These are phyloP conservation scores for Cephalotes varians DNA, from an alignment of 2,888 invertebrate species.

Conservation along the genomic window DNA sequence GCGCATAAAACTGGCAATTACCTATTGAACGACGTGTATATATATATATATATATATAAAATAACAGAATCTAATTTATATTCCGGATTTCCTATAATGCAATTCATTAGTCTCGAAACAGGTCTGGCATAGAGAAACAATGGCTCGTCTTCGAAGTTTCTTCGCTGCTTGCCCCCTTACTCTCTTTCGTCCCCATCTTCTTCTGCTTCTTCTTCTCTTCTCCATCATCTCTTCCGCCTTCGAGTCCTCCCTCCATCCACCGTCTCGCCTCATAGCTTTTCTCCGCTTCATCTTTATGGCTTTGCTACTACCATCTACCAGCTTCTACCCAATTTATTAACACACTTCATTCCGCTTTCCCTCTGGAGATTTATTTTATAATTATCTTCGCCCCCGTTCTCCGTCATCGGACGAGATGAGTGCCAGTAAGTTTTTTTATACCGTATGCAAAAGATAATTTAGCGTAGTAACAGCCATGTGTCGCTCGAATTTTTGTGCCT, in stretches of 20 bases:
- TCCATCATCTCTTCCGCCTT: conserved; percentile 38
- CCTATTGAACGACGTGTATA: conserved; percentile 60
- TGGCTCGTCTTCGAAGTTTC: conserved; percentile 62
- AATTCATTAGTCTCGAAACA: conserved; percentile 77
- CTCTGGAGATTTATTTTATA: conserved; percentile 54
- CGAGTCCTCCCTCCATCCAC: conserved; percentile 40
- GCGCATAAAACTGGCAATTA: conserved; percentile 74
- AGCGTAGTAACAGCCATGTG: conserved; percentile 5
- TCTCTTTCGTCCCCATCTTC: neutral
- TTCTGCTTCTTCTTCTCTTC: conserved; percentile 30
- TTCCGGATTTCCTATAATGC: conserved; percentile 79
- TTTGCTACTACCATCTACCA: conserved; percentile 50
- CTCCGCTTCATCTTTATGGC: conserved; percentile 52
- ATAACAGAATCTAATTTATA: conserved; percentile 79
- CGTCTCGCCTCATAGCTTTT: conserved; percentile 53
- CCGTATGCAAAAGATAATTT: conserved; percentile 28
- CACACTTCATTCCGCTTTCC: conserved; percentile 51
- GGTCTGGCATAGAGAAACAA: conserved; percentile 71
- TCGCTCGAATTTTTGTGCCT: conserved; percentile 14
- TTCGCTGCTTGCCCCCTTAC: conserved; percentile 24
- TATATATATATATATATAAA: conserved; percentile 6
- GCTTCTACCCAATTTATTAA: conserved; percentile 53
- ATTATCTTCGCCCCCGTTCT: conserved; percentile 32
- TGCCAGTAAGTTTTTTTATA: conserved; percentile 40
- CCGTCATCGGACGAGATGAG: conserved; percentile 26